A percentile compares a stretch with the other conserved stretches of the same genome.
Conservation (phyloP, 2,888 invertebrate genomes). For the Pandemis cinnamomeana region DNA sequence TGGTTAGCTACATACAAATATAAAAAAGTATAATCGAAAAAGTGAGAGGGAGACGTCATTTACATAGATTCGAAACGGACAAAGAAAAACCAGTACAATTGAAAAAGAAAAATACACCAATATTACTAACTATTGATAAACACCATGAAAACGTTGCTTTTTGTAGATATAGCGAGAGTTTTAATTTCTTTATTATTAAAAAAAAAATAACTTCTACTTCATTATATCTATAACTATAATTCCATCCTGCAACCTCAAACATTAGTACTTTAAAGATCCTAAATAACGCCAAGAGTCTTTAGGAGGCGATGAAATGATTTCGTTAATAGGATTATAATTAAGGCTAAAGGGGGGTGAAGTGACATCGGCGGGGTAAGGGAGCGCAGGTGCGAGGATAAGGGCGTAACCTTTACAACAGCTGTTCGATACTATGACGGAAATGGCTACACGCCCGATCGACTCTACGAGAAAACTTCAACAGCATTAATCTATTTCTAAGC, state of each 20-base stretch:
- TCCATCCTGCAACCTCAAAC: neutral
- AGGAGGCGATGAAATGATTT: conserved; percentile 61
- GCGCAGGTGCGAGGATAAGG: conserved; percentile 78
- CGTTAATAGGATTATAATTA: conserved; percentile 77
- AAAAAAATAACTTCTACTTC: neutral
- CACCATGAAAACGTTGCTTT: neutral
- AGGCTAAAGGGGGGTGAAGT: conserved; percentile 61
- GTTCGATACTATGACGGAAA: conserved; percentile 71
- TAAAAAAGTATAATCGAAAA: neutral
- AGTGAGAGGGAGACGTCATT: too few relatives aligned
- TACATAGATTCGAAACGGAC: too few relatives aligned
- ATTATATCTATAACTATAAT: neutral
- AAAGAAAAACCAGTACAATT: too few relatives aligned
- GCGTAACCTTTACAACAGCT: conserved; percentile 81
- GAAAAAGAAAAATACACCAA: too few relatives aligned
- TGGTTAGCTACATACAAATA: neutral
- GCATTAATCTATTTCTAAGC: conserved; percentile 71
- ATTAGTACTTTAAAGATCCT: conserved; percentile 45
- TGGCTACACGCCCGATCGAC: conserved; percentile 61
- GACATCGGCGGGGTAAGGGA: conserved; percentile 54
- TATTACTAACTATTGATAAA: too few relatives aligned
- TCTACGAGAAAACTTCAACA: conserved; percentile 61
- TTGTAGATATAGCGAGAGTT: neutral
- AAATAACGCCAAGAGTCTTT: conserved; percentile 53
- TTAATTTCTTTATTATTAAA: neutral